These are phyloP conservation scores for Tetraodon nigroviridis DNA, from an alignment of 2,113 vertebrate genomes.

Conservation along the genomic window DNA sequence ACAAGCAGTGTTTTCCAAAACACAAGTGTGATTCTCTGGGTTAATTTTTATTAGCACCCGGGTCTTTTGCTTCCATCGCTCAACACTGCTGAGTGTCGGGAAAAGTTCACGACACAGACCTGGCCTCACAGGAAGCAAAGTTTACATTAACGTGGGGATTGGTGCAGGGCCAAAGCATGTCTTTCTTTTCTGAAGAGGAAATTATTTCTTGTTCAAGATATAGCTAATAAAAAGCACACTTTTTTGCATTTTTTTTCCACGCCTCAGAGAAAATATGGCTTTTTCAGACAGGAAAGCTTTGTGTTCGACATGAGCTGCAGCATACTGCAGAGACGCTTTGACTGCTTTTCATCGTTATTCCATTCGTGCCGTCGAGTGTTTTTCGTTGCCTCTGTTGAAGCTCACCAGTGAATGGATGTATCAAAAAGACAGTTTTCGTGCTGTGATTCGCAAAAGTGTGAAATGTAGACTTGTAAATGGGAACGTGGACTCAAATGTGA, in stretches of 20 bases:
- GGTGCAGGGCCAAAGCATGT: too few species aligned
- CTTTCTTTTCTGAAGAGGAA: too few species aligned
- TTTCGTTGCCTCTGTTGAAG: slow-evolving; percentile 16
- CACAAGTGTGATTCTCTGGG: slow-evolving; percentile 38
- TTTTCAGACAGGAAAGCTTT: too few species aligned
- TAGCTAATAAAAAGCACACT: too few species aligned
- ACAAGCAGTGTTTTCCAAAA: slow-evolving; percentile 41
- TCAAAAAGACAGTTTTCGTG: slow-evolving; percentile 13
- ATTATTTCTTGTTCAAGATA: too few species aligned
- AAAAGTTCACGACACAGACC: slow-evolving; percentile 8
- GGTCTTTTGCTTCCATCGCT: slow-evolving; percentile 42
- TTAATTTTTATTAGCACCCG: slow-evolving; percentile 44
- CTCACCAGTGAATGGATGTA: slow-evolving; percentile 6
- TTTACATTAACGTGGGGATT: too few species aligned
- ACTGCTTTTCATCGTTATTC: background rate
- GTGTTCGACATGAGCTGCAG: too few species aligned
- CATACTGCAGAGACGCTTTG: too few species aligned
- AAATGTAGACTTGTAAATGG: background rate
- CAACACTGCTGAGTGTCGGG: slow-evolving; percentile 39
- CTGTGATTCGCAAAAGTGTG: slow-evolving; percentile 3
- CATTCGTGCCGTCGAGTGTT: background rate
- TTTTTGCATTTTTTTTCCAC: too few species aligned
- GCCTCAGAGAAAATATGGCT: too few species aligned
- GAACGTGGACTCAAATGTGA: too few species aligned
- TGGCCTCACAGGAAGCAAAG: too few species aligned